Base-by-base conservation (phyloP, 2,797 vertebrate genomes). In the Anomalospiza imberbis region DNA sequence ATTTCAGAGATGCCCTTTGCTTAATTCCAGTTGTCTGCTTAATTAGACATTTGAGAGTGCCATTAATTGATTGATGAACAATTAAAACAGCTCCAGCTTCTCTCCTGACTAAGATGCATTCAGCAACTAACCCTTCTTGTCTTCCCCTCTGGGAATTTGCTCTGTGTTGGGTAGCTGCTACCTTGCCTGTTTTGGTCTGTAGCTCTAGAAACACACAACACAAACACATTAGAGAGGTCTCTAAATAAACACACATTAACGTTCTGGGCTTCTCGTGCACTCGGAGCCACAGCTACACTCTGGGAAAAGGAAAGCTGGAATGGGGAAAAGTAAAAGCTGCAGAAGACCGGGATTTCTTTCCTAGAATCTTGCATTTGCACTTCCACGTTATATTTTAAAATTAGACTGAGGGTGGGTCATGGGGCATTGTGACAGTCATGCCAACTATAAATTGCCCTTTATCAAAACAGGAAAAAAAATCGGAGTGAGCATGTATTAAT, bases 11-110 rank as follows among this genome's bases (percentile, higher is more conserved):
- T 97, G 94, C 95, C 97, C 96, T 97, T 96, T 95, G 91, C 93
- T 95, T 96, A 95, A 97, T 97, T 97, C 96, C 94, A 89, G 91
- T 96, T 96, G 96, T 96, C 96, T 96, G 94, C 92, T 94, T 97
- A 97, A 97, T 97, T 97, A 96, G 96, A 96, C 92, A 50, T 96
- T 89, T 93, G 94, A 97, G 96, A 95, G 89, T 34, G 76, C 91
- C 3, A 13, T 86, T 97, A 97, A 97, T 97, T 97, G 96, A 97
- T 97, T 97, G 96, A 97, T 96, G 96, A 97, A 94, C 96, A 97
- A 97, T 97, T 97, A 97, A 96, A 96, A 77, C 78, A 94, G 95
- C 96, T 90, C 77, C 88, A 83, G 94, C 85, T 66, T 96, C 85
- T 92, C 94, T 95, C 68, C 84, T 82, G 93, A 95, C 85, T 91